These are phyloP conservation scores for Eremophila alpestris DNA, from an alignment of 2,797 vertebrate species.

Conservation along the genomic window DNA sequence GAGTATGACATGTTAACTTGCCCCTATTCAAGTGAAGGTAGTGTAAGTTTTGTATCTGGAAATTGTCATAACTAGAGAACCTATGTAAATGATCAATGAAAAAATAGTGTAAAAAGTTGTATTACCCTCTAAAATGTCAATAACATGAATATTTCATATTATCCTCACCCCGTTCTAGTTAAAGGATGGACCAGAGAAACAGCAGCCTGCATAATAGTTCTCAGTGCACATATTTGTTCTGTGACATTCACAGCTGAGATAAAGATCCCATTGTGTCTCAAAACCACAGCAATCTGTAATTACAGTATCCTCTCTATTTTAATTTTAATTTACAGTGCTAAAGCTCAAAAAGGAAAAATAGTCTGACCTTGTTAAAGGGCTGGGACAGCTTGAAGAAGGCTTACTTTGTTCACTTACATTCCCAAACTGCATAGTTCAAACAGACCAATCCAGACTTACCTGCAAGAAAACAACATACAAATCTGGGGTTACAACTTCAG, in stretches of 20 bases:
- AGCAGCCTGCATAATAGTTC: background rate
- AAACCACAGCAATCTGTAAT: background rate
- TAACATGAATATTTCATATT: background rate
- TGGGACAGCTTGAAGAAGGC: constrained; percentile 28
- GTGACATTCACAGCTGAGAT: background rate
- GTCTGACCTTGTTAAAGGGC: constrained; percentile 59
- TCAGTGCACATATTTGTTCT: background rate
- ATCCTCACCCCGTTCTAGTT: background rate
- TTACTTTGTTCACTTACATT: constrained; percentile 70
- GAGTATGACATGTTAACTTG: background rate
- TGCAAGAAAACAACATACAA: constrained; percentile 72
- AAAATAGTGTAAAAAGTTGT: background rate
- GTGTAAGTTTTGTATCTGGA: background rate
- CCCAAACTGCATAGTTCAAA: constrained; percentile 45
- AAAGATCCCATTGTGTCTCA: background rate
- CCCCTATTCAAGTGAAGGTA: background rate
- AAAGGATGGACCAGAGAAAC: background rate
- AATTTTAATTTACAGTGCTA: background rate
- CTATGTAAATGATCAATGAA: background rate
- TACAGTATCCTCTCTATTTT: background rate
- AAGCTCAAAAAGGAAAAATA: background rate
- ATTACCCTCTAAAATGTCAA: background rate
- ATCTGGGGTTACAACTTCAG: background rate
- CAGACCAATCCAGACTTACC: constrained; percentile 73
- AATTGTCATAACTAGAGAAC: background rate